Percentiles rank a stretch among this genome's conserved stretches.
Conservation (phyloP, 2,113 vertebrate genomes). For the Salminus brasiliensis region DNA sequence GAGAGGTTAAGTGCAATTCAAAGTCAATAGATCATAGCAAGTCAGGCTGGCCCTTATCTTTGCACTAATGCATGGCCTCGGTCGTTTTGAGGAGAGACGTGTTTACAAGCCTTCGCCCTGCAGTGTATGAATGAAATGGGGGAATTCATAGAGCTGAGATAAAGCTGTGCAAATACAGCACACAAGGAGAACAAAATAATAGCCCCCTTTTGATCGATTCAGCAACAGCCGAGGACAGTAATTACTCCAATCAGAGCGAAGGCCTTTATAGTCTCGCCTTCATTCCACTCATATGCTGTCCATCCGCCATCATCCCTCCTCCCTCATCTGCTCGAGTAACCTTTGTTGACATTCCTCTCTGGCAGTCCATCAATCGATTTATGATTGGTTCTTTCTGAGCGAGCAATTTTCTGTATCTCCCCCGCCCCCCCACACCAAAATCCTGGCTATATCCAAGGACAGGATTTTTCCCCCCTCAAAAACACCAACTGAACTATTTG, state of each 20-base stretch:
- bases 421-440: constrained; percentile 30
- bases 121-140: constrained; percentile 41
- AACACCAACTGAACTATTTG: constrained; percentile 55
- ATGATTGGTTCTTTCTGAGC: constrained; percentile 61
- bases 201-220: neutral
- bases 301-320: constrained; percentile 53
- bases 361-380: constrained; percentile 63
- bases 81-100: constrained; percentile 28
- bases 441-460: constrained; percentile 49
- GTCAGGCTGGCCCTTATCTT: constrained; percentile 31
- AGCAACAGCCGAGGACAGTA: constrained; percentile 2
- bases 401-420: constrained; percentile 59
- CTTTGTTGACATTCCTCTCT: constrained; percentile 36
- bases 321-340: constrained; percentile 50
- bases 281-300: constrained; percentile 31
- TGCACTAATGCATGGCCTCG: constrained; percentile 30
- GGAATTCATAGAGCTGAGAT: constrained; percentile 15
- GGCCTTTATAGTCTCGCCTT: neutral
- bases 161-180: neutral
- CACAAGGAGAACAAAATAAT: constrained; percentile 11
- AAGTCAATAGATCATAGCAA: constrained; percentile 33
- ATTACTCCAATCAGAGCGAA: constrained; percentile 28
- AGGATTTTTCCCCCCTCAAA: neutral
- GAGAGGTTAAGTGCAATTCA: constrained; percentile 32
- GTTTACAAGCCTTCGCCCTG: constrained; percentile 9